Base-by-base conservation (phyloP, 2,888 invertebrate species). In the Spilarctia lutea region DNA sequence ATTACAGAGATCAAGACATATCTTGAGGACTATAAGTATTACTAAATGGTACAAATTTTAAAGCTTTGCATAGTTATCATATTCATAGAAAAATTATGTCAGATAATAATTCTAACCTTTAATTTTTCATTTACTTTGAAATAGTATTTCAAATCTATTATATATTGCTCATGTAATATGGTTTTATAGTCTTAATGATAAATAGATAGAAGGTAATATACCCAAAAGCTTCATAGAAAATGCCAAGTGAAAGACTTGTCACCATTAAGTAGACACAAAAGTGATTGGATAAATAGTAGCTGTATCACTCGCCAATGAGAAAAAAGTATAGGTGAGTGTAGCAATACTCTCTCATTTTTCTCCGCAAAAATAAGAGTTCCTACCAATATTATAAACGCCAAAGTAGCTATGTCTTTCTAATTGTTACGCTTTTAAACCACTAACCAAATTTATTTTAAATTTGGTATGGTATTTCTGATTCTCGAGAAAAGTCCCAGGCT, bases 111-210 rank as follows among this genome's bases (percentile, higher is more conserved):
- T 45, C 39, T 48, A 30, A 45, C 20, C 20, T n/a, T 65, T 42
- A 33, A 33, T 33, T 30, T 35, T 30, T 52, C 18, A 71, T 74
- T 67, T 69, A 39, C 68, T 48, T 67, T 71, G 79, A n/a, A 71
- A 74, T 75, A n/a, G 52, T 56, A 56, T n/a, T 56, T 56, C 68
- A 68, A 76, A 27, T 74, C 56, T 79, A 82, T 75, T 24, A 52
- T 69, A 77, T 75, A 78, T 78, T 83, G 84, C 80, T 75, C 75
- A 68, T 66, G 56, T 75, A 81, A 68, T 71, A 68, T 65, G 69
- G 52, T 27, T 20, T 65, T 75, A 56, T 39, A 69, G 56, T 56
- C n/a, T 56, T 35, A 56, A 16, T 68, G 33, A 56, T 56, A 35
- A 70, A 33, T 39, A 70, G 39, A 39, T 56, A 20, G 18, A n/a